Base-by-base conservation (phyloP, 37 sponge, comb jelly and placozoan genomes). In the Ianthella basta region DNA sequence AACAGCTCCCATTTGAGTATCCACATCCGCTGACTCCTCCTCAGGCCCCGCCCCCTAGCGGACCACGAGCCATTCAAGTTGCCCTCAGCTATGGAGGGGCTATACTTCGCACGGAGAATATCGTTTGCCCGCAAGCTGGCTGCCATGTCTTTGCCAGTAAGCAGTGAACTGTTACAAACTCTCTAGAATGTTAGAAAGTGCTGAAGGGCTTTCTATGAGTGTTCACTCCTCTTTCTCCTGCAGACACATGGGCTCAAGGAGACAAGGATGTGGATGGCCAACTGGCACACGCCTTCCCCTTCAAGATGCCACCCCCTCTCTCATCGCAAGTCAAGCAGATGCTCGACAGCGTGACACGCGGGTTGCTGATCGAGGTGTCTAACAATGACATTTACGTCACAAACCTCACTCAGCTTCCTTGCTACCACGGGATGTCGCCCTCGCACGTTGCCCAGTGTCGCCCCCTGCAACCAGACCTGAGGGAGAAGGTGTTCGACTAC, bases 401-500 rank as follows among this genome's bases (percentile, higher is more conserved):
- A 30, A 82, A 89, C 56, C 86, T 83, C 25, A 86, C 86, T n/a
- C 59, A 65, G 20, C 36, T 84, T 0, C 56, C 68, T 13, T 88
- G 87, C 33, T 83, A 82, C 74, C 86, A 61, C 36, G 87, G 84
- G n/a, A 83, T 56, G 18, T 84, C 89, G 0, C 72, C 84, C 2
- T 53, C 79, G 1, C 27, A 73, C 27, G 40, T n/a, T 10, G 63
- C 56, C 15, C 84, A 74, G 10, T 77, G 87, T 30, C 25, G 24
- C 15, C 60, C 83, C 0, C 53, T 94, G 30, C 79, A 64, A 25
- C 84, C 81, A 30, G 91, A 90, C 34, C 24, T 37, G 24, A 32
- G 84, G 14, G 56, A 85, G 4, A 82, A 82, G 74, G 90, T 90
- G 24, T 94, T 90, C 55, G 82, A 87, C 85, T 94, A 87, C 82